Base-by-base conservation (phyloP, 1,140 invertebrate species). In the Euura saliciscinereae region DNA sequence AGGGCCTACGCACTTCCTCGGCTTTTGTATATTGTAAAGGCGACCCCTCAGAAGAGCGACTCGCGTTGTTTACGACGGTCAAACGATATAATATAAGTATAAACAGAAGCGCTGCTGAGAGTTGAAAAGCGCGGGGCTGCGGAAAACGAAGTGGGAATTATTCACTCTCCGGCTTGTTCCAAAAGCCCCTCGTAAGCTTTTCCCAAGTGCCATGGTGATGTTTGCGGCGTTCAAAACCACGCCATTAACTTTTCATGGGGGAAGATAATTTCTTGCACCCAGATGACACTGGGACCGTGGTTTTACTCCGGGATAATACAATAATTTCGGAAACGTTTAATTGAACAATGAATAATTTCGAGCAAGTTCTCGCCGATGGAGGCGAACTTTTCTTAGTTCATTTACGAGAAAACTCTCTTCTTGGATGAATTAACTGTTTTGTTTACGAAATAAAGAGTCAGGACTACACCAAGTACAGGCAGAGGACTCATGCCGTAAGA, bases 61-160 rank as follows among this genome's bases (percentile, higher is more conserved):
- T 11, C 10, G 51, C 51, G 8, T 59, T 59, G 51, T 59, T 59
- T 59, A 59, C 13, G 51, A 59, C 51, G 51, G 10, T 6, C 13
- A 59, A 59, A 59, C 51, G 51, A 59, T 59, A n/a, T 59, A 59
- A 59, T 59, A 28, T 28, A 59, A 59, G 51, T 59, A 59, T 59
- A 59, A 59, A 59, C 51, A 59, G 51, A 59, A n/a, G 5, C 51
- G 51, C 10, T n/a, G 10, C 51, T 59, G 51, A 28, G 28, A 11
- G 51, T 28, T 28, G 28, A 28, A 28, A 28, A 28, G 28, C 28
- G 51, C 51, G 51, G 10, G 51, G 51, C 3, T 59, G 51, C 8
- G 10, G 51, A 59, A 59, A 59, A 59, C 6, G 13, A n/a, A 59
- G 51, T 59, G 51, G 10, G 51, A 59, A 59, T 59, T 59, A 59